Conservation (phyloP, 2,888 invertebrate species). For the Scrobipalpa costella region DNA sequence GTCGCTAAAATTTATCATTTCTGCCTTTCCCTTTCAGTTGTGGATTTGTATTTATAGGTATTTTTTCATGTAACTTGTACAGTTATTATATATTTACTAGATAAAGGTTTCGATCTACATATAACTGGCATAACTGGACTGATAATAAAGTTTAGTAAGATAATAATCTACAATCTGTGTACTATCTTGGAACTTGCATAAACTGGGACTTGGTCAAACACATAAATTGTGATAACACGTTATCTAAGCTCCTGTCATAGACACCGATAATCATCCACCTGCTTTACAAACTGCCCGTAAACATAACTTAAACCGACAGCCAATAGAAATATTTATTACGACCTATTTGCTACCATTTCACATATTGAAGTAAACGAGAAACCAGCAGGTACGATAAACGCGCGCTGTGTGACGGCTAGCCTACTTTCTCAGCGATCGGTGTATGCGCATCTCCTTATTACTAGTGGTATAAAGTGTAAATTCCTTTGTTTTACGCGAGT, state of each 20-base stretch:
- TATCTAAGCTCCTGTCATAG: conserved; percentile 15
- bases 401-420: conserved; percentile 74
- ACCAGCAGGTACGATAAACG: conserved; percentile 68
- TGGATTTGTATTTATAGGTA: neutral
- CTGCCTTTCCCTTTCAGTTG: neutral
- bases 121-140: neutral
- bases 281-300: conserved; percentile 9
- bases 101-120: no score
- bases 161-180: neutral
- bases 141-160: neutral
- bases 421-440: conserved; percentile 62
- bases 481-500: conserved; percentile 46
- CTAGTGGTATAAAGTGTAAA: conserved; percentile 52
- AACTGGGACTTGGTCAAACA: neutral
- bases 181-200: neutral
- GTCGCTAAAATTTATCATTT: neutral
- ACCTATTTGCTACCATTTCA: conserved; percentile 44
- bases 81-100: no score
- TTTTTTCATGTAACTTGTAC: no score
- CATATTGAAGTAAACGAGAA: conserved; percentile 59
- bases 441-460: conserved; percentile 38
- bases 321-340: conserved; percentile 32
- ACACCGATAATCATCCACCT: conserved; percentile 5
- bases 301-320: conserved; percentile 18
- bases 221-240: conserved; percentile 13